Conservation (phyloP, 2,888 invertebrate species). For the Merodon equestris region DNA sequence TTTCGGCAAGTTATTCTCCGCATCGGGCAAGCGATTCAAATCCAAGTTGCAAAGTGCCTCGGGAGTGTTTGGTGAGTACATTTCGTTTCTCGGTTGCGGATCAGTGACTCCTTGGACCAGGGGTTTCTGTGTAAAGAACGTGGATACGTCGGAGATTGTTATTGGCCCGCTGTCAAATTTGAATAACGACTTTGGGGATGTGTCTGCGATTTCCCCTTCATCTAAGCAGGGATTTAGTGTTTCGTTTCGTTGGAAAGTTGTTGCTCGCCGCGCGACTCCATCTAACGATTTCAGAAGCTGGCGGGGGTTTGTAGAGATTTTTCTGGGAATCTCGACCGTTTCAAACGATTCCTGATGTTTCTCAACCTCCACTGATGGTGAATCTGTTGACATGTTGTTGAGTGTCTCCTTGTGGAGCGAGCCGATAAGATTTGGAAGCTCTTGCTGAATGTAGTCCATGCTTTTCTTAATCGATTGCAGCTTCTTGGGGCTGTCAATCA, state of each 20-base stretch:
- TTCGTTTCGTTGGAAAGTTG: conserved; percentile 44
- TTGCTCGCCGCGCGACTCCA: conserved; percentile 34
- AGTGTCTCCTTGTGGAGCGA: neutral
- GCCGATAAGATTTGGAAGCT: conserved; percentile 39
- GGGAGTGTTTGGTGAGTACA: conserved; percentile 36
- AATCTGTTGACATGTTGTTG: neutral
- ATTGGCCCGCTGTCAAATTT: conserved; percentile 51
- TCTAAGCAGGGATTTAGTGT: conserved; percentile 32
- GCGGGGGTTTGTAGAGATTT: neutral
- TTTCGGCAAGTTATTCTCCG: conserved; percentile 19
- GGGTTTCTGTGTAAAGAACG: conserved; percentile 35
- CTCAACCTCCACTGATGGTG: neutral
- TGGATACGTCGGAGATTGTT: conserved; percentile 57
- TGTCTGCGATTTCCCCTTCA: conserved; percentile 31
- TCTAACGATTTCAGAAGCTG: conserved; percentile 3
- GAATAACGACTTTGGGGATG: conserved; percentile 31
- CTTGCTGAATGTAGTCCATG: conserved; percentile 44
- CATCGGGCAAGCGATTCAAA: conserved; percentile 13
- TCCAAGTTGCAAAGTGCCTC: conserved; percentile 35
- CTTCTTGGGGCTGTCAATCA: conserved; percentile 59
- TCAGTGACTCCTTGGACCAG: neutral
- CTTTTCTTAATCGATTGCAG: conserved; percentile 47
- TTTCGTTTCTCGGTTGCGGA: neutral
- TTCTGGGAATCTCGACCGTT: conserved; percentile 26
- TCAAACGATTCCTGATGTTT: conserved; percentile 23